Conservation (phyloP, 2,797 vertebrate genomes). For the Ptychobarbus kaznakovi region DNA sequence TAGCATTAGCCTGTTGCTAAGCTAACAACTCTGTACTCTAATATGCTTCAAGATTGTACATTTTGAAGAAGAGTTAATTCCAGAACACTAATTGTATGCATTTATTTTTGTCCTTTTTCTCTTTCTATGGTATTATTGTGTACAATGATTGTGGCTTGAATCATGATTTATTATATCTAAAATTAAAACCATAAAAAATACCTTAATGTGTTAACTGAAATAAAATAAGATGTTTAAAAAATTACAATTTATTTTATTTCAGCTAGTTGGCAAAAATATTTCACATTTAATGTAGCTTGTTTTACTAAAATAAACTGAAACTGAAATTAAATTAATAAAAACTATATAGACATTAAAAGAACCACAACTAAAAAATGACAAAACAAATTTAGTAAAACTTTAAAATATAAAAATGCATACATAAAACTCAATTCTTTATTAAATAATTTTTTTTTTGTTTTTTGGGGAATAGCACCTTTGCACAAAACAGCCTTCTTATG, state of each 20-base stretch:
- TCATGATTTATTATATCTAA: background rate
- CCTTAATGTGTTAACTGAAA: background rate
- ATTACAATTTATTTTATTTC: background rate
- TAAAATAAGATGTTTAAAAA: background rate
- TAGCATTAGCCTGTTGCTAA: conserved; percentile 4
- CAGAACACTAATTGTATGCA: background rate
- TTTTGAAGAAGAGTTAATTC: background rate
- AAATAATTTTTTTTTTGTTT: background rate
- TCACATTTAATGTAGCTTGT: background rate
- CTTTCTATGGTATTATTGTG: background rate
- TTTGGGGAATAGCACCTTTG: background rate
- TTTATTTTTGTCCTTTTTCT: background rate
- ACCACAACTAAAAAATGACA: background rate
- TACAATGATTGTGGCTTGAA: background rate
- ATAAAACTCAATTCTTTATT: too few relatives aligned
- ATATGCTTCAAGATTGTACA: background rate
- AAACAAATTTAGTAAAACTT: background rate
- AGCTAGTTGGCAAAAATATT: background rate
- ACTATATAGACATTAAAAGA: background rate
- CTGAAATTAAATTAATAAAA: background rate
- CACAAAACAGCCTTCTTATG: background rate
- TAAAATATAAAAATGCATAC: background rate
- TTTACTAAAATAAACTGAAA: background rate
- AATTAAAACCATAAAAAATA: background rate
- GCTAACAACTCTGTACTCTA: background rate